Evolutionary conservation across 2,888 invertebrate genomes (phyloP).

Genomic region (Ceramica pisi): DNA sequence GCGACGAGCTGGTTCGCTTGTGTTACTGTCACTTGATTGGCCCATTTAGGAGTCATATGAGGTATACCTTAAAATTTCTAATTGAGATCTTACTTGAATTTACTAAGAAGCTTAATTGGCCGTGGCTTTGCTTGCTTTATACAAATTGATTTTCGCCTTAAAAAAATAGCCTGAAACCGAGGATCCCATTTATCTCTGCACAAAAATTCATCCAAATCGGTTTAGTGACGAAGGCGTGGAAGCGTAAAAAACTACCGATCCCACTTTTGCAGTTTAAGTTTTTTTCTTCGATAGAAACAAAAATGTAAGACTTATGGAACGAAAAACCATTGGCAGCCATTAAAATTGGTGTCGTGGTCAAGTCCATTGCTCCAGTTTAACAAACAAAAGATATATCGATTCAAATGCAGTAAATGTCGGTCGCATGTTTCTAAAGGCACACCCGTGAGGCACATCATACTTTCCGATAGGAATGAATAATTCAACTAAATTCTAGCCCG

Average conservation of each 20-base stretch:
- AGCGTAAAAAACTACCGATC: too few species aligned
- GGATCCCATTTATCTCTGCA: too few species aligned
- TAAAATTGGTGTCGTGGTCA: neutral
- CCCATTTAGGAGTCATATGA: slow-evolving; percentile 1
- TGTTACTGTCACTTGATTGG: slow-evolving; percentile 25
- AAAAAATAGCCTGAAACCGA: too few species aligned
- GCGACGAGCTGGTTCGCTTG: slow-evolving; percentile 25
- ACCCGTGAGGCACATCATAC: neutral
- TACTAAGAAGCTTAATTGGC: too few species aligned
- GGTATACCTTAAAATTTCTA: neutral
- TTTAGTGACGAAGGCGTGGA: too few species aligned
- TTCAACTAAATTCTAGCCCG: neutral
- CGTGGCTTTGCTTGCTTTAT: too few species aligned
- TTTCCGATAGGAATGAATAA: neutral
- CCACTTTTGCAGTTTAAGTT: too few species aligned
- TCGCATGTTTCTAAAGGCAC: slow-evolving; percentile 13
- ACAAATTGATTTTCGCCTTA: too few species aligned
- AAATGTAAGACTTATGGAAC: too few species aligned
- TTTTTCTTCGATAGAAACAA: too few species aligned
- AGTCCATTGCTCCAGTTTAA: slow-evolving; percentile 22
- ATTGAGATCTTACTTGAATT: too few species aligned
- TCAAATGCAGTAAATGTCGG: neutral
- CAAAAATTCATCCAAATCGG: too few species aligned
- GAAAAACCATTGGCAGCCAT: neutral
- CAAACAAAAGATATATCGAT: slow-evolving; percentile 7